phyloP scores from a whole-genome alignment of 1,140 invertebrate genomes.

The Solenopsis fugax region DNA sequence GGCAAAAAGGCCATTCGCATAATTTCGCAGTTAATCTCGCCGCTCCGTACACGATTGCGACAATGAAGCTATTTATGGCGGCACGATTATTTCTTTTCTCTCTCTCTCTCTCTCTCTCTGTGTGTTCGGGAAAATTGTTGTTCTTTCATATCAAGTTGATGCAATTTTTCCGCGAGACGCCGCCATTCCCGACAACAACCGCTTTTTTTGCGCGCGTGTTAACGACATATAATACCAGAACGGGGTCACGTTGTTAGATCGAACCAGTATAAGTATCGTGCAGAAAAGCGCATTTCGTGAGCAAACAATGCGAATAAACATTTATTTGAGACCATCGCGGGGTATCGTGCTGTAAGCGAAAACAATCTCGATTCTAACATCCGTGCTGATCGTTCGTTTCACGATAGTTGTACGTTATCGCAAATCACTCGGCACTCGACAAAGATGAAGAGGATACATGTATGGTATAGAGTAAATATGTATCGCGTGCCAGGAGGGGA shows the following conservation, averaged over 20 bases:
- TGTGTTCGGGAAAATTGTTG: neutral
- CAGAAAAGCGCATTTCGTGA: constrained; percentile 1
- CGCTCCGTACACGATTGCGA: neutral
- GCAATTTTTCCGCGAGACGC: neutral
- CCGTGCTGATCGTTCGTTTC: neutral
- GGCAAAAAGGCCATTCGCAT: constrained; percentile 52
- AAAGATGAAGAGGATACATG: neutral
- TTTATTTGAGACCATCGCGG: constrained; percentile 13
- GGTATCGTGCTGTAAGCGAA: neutral
- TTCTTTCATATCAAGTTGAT: neutral
- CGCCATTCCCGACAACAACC: neutral
- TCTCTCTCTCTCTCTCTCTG: neutral
- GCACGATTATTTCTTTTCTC: constrained; percentile 11
- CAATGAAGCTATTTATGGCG: neutral
- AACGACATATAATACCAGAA: constrained; percentile 18
- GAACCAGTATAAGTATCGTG: constrained; percentile 1
- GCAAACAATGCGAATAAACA: constrained; percentile 36
- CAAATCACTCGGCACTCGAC: neutral
- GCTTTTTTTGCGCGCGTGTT: neutral
- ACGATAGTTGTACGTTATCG: neutral
- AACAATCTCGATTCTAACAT: constrained; percentile 32
- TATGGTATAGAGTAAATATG: too few species aligned
- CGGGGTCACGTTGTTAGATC: constrained; percentile 25
- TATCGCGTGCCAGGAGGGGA: neutral
- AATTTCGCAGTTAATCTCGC: constrained; percentile 57